These are phyloP conservation scores for Campopleginae sp. DNA, from an alignment of 2,888 invertebrate genomes.

Conservation along the genomic window DNA sequence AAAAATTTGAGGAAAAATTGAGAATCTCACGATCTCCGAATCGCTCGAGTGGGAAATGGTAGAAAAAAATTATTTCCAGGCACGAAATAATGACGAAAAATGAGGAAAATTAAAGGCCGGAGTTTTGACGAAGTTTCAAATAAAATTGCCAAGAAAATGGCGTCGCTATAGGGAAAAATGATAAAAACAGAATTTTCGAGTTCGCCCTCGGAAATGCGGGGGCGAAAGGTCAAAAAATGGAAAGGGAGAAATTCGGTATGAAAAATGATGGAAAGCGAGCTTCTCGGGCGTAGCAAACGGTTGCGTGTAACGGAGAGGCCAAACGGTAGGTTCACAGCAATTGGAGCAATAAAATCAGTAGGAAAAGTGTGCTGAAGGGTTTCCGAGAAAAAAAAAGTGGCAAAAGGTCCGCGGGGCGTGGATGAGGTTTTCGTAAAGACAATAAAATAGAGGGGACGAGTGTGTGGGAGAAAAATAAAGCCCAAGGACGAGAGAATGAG, in stretches of 20 bases:
- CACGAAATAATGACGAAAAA: background rate
- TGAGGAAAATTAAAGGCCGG: background rate
- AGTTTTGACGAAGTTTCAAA: background rate
- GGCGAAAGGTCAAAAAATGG: background rate
- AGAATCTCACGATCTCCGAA: background rate
- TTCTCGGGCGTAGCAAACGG: background rate
- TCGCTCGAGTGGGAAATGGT: background rate
- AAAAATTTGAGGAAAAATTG: background rate
- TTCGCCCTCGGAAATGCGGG: background rate
- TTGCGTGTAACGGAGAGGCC: background rate
- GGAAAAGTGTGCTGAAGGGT: background rate
- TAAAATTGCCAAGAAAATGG: background rate
- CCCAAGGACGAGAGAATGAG: constrained; percentile 33
- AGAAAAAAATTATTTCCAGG: background rate
- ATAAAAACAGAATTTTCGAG: background rate
- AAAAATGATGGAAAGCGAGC: background rate
- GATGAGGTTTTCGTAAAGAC: constrained; percentile 39
- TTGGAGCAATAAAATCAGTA: background rate
- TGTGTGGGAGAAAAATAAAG: constrained; percentile 26
- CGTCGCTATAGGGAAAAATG: background rate
- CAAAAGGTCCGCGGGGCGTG: background rate
- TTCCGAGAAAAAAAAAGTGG: background rate
- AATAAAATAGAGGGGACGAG: constrained; percentile 10
- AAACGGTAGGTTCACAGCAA: background rate
- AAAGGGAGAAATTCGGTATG: background rate